phyloP scores from a whole-genome alignment of 2,797 vertebrate genomes.

The Sardinella longiceps region DNA sequence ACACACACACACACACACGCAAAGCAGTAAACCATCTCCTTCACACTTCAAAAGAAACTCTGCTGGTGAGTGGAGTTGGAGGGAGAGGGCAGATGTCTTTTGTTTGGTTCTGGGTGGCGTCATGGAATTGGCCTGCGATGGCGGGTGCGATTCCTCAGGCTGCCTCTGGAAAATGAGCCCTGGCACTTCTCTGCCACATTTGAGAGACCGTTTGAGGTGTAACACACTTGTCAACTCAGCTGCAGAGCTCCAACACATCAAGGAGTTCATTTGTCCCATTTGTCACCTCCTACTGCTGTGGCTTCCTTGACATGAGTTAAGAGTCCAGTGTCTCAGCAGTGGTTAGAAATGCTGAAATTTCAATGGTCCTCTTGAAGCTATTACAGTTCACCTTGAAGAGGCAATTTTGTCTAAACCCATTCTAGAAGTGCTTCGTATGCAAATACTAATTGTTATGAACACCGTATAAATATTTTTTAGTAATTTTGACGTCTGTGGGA shows the following conservation, averaged over 20 bases:
- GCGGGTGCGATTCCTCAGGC: constrained; percentile 37
- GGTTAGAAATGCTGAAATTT: neutral
- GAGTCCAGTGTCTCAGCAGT: neutral
- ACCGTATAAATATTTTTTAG: neutral
- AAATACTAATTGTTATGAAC: neutral
- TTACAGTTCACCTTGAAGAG: neutral
- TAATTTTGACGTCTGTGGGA: neutral
- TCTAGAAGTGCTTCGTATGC: neutral
- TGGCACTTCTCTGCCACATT: neutral
- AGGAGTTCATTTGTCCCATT: neutral
- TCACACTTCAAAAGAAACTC: constrained; percentile 43
- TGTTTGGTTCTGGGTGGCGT: constrained; percentile 53
- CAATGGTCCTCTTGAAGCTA: neutral
- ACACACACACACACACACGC: neutral
- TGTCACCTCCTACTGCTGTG: neutral
- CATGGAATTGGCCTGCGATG: constrained; percentile 44
- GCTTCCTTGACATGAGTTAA: neutral
- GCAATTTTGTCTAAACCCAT: neutral
- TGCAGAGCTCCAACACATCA: neutral
- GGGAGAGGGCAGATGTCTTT: constrained; percentile 53
- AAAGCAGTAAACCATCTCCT: constrained; percentile 44
- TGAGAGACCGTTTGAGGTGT: neutral
- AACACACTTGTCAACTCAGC: neutral
- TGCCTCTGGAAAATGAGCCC: constrained; percentile 35
- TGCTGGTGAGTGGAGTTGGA: constrained; percentile 26